A percentile compares a stretch with the other conserved stretches of the same genome.
Conservation (phyloP, 2,888 invertebrate genomes). For the Conomelus anceps region DNA sequence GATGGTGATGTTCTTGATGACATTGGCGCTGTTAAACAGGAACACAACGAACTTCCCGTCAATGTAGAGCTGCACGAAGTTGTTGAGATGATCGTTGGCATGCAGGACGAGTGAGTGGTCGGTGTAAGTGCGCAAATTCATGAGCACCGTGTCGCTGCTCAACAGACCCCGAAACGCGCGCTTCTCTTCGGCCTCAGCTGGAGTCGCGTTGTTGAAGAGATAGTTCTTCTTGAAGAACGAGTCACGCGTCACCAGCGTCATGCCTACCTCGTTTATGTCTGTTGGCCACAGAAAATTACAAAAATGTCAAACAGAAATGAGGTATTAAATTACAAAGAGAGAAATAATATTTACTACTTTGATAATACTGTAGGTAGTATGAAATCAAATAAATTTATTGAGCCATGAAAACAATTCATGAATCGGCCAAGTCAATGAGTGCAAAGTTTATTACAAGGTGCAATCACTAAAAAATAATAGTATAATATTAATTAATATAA, state of each 20-base stretch:
- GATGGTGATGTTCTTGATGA: slow-evolving; percentile 72
- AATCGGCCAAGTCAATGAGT: too few relatives aligned
- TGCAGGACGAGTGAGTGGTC: slow-evolving; percentile 75
- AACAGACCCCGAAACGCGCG: slow-evolving; percentile 64
- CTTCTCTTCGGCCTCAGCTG: slow-evolving; percentile 53
- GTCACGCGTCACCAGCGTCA: slow-evolving; percentile 77
- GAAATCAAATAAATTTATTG: too few relatives aligned
- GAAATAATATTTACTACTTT: too few relatives aligned
- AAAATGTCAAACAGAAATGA: too few relatives aligned
- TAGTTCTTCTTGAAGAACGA: slow-evolving; percentile 77
- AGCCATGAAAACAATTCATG: too few relatives aligned
- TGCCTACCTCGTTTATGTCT: slow-evolving; percentile 86
- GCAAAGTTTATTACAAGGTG: too few relatives aligned
- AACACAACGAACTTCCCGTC: slow-evolving; percentile 74
- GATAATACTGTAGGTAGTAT: too few relatives aligned
- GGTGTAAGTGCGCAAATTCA: slow-evolving; percentile 84
- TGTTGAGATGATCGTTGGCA: slow-evolving; percentile 87
- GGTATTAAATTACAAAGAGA: too few relatives aligned
- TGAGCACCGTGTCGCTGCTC: slow-evolving; percentile 66
- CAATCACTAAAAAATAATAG: too few relatives aligned
- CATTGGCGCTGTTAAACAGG: slow-evolving; percentile 73
- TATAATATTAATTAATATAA: too few relatives aligned
- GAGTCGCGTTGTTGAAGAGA: slow-evolving; percentile 48
- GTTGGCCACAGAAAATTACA: slow-evolving; percentile 38
- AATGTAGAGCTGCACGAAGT: slow-evolving; percentile 84